Evolutionary conservation across 2,797 vertebrate genomes (phyloP).

Genomic region (Hippocampus kuda): DNA sequence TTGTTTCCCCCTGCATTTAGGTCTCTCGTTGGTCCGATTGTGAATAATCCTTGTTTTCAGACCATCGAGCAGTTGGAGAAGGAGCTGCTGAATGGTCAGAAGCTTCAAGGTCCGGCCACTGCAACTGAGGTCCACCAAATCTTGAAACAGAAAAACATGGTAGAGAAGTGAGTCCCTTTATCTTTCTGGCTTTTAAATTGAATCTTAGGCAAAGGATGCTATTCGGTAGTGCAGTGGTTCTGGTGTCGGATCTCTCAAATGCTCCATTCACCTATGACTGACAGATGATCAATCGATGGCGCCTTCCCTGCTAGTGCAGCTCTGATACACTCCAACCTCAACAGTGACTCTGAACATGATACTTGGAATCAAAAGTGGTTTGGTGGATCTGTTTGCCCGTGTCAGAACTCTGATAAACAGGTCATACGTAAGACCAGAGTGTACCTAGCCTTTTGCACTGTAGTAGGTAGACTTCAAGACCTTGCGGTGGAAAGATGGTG

Average conservation of each 20-base stretch:
- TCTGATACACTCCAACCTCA: too few species aligned
- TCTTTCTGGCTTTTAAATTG: background rate
- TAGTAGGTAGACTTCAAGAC: too few species aligned
- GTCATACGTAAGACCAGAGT: too few species aligned
- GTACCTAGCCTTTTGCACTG: too few species aligned
- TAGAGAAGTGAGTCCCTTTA: slow-evolving; percentile 77
- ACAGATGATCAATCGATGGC: background rate
- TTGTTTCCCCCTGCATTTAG: background rate
- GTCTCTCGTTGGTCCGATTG: background rate
- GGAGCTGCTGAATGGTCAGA: slow-evolving; percentile 94
- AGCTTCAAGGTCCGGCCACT: slow-evolving; percentile 90
- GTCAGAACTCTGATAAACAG: too few species aligned
- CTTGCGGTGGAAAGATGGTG: too few species aligned
- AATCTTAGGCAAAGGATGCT: background rate
- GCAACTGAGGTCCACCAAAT: slow-evolving; percentile 81
- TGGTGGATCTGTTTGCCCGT: too few species aligned
- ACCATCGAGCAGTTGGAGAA: slow-evolving; percentile 89
- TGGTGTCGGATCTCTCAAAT: background rate
- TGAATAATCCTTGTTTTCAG: slow-evolving; percentile 37
- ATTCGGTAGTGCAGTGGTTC: background rate
- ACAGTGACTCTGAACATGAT: too few species aligned
- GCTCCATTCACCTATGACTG: background rate
- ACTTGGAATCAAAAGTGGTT: too few species aligned
- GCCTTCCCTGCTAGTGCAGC: too few species aligned
- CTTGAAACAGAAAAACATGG: slow-evolving; percentile 76